Evolutionary conservation across 2,797 vertebrate genomes (phyloP).

Genomic region (Propithecus deckenii): DNA sequence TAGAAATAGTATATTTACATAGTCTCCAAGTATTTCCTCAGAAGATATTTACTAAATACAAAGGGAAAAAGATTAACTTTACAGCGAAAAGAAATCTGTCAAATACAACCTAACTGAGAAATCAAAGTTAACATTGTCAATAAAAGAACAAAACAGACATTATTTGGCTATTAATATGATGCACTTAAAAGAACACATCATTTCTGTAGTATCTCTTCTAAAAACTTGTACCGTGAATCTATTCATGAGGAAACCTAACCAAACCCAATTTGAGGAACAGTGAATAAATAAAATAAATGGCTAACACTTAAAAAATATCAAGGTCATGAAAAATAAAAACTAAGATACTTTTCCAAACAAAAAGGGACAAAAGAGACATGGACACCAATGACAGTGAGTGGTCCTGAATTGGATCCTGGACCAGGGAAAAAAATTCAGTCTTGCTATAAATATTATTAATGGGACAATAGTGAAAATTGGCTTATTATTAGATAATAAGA

Average conservation of each 20-base stretch:
- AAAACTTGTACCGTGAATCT: too few relatives aligned
- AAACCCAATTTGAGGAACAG: neutral
- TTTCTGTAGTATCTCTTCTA: neutral
- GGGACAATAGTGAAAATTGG: neutral
- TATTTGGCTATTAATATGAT: neutral
- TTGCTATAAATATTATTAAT: neutral
- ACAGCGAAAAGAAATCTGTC: neutral
- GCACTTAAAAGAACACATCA: neutral
- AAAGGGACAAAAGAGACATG: neutral
- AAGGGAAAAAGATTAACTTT: neutral
- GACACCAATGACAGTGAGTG: neutral
- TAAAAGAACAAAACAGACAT: neutral
- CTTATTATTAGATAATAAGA: neutral
- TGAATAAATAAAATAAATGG: neutral
- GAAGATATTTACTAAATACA: neutral
- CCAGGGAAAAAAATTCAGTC: neutral
- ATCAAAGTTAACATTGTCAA: neutral
- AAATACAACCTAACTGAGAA: neutral
- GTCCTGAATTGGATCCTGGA: neutral
- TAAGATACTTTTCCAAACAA: neutral
- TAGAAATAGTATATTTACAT: neutral
- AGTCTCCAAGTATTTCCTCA: neutral
- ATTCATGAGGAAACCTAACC: neutral
- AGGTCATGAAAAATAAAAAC: neutral
- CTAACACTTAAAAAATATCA: neutral